Evolutionary conservation across 2,797 vertebrate genomes (phyloP).

Genomic region (Sebastes jordani): DNA sequence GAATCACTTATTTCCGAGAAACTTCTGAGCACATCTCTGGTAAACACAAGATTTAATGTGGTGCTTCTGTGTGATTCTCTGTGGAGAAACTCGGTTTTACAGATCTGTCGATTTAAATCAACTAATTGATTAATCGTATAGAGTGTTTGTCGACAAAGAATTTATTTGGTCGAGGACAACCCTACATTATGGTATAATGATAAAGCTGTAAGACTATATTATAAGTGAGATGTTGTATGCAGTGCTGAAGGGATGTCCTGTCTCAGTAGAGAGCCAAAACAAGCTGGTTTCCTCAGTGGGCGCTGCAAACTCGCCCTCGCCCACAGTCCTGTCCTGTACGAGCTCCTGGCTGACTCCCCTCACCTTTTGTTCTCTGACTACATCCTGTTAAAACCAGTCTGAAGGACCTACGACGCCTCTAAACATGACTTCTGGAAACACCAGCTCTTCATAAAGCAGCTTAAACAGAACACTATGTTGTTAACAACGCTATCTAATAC

Average conservation of each 20-base stretch:
- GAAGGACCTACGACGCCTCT: conserved; percentile 20
- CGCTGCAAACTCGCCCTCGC: conserved; percentile 25
- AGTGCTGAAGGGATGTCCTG: conserved; percentile 1
- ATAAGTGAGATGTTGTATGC: neutral
- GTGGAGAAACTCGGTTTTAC: too few species aligned
- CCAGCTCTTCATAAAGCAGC: conserved; percentile 24
- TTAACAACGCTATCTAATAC: conserved; percentile 8
- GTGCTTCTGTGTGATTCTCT: too few species aligned
- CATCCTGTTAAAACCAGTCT: conserved; percentile 32
- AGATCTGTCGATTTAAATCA: too few species aligned
- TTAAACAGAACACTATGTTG: neutral
- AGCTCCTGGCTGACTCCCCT: conserved; percentile 19
- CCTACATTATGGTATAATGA: neutral
- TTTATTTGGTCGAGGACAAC: too few species aligned
- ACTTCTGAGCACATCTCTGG: too few species aligned
- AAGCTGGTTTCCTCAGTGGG: neutral
- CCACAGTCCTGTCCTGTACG: conserved; percentile 6
- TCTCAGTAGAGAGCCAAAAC: neutral
- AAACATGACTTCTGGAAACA: conserved; percentile 24
- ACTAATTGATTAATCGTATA: too few species aligned
- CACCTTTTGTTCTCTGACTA: conserved; percentile 43
- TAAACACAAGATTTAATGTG: too few species aligned
- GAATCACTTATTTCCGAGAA: too few species aligned
- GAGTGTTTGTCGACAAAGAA: too few species aligned
- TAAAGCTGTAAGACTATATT: neutral